Percentiles rank a stretch among this genome's conserved stretches.
Evolutionary conservation across 2,113 vertebrate genomes (phyloP).

Genomic region (Fukomys damarensis): DNA sequence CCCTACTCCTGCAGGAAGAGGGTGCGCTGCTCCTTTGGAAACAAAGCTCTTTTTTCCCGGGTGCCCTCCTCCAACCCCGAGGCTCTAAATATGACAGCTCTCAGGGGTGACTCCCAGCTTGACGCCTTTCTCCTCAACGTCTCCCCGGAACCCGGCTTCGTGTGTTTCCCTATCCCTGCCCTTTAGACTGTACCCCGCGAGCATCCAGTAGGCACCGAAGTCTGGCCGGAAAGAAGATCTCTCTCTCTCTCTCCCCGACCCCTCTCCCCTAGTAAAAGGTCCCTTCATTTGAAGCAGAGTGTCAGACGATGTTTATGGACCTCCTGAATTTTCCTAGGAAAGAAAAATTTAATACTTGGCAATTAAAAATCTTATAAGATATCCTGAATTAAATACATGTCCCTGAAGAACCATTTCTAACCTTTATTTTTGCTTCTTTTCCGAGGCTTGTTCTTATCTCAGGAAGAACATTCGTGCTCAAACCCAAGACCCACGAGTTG

Average conservation of each 20-base stretch:
- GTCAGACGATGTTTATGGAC: neutral
- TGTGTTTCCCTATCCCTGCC: neutral
- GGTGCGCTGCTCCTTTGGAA: neutral
- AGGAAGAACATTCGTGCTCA: neutral
- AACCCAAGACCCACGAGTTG: neutral
- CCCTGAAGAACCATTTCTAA: neutral
- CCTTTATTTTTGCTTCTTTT: neutral
- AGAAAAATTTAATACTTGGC: neutral
- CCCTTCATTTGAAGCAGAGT: neutral
- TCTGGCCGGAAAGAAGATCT: neutral
- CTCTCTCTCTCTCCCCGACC: neutral
- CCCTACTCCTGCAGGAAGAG: neutral
- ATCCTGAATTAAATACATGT: neutral
- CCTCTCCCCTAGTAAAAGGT: neutral
- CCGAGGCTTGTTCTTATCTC: too few relatives aligned
- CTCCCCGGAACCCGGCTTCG: neutral
- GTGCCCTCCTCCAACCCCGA: neutral
- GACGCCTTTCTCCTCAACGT: neutral
- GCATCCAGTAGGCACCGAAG: neutral
- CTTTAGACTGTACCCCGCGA: neutral
- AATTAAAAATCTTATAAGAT: neutral
- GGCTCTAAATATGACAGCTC: neutral
- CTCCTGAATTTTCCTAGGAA: neutral
- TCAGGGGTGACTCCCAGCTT: neutral
- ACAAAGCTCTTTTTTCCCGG: neutral